phyloP scores from a whole-genome alignment of 2,888 invertebrate genomes.

The Seladonia tumulorum region DNA sequence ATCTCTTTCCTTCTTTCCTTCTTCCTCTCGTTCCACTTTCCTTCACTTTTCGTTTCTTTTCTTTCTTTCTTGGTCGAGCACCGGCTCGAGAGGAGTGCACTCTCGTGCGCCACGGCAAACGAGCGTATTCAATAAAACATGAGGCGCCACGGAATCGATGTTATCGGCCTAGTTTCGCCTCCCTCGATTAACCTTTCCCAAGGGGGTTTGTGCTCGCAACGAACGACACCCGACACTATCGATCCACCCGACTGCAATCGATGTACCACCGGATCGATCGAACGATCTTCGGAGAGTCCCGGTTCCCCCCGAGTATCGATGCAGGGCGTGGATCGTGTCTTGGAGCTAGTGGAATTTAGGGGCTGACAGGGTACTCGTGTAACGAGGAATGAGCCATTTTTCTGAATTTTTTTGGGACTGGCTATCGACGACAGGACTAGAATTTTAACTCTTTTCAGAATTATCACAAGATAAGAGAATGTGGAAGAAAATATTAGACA shows the following conservation, averaged over 20 bases:
- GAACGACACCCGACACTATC: not conserved
- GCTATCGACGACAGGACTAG: too few species aligned
- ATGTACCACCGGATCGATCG: not conserved
- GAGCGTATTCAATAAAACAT: conserved; percentile 65
- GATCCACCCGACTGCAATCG: not conserved
- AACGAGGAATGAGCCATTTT: not conserved
- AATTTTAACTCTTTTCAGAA: too few species aligned
- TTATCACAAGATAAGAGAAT: too few species aligned
- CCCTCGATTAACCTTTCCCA: conserved; percentile 52
- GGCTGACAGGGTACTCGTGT: not conserved
- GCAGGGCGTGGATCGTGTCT: not conserved
- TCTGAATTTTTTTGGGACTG: too few species aligned
- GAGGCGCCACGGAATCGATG: conserved; percentile 52
- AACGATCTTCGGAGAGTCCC: not conserved
- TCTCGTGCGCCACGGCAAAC: conserved; percentile 35
- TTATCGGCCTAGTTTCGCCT: conserved; percentile 57
- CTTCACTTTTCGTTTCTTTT: not conserved
- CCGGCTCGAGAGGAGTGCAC: conserved; percentile 33
- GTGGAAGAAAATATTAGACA: too few species aligned
- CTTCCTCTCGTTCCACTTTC: too few species aligned
- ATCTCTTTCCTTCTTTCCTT: conserved; percentile 26
- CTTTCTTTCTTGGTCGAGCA: conserved; percentile 48
- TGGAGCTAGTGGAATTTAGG: not conserved
- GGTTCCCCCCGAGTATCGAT: not conserved
- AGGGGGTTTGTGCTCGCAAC: not conserved